Percentiles rank a stretch among this genome's conserved stretches.
phyloP scores from a whole-genome alignment of 1,140 invertebrate genomes.

The Uloborus diversus region DNA sequence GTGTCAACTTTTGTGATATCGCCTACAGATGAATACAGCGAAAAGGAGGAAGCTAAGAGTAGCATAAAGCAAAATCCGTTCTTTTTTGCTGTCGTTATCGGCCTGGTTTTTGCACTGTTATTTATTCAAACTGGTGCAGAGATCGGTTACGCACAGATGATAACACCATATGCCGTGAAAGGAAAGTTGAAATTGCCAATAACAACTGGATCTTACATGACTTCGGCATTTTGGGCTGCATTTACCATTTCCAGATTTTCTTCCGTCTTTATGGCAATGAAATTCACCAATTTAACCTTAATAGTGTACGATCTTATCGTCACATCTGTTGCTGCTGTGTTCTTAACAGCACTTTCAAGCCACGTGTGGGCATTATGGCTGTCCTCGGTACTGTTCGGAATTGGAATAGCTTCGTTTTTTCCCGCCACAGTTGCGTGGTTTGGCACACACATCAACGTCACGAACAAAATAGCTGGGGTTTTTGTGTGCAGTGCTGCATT shows the following conservation, averaged over 20 bases:
- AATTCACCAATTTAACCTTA: no score
- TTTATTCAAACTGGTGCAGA: conserved; percentile 66
- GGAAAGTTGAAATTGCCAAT: conserved; percentile 62
- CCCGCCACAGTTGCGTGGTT: background rate
- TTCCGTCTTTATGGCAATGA: background rate
- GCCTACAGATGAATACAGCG: background rate
- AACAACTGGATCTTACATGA: conserved; percentile 64
- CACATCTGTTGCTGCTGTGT: no score
- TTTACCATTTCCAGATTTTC: conserved; percentile 67
- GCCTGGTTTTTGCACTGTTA: conserved; percentile 62
- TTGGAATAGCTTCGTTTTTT: background rate
- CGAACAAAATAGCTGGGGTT: no score
- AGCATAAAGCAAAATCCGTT: background rate
- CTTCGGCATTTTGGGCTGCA: conserved; percentile 68
- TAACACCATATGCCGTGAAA: conserved; percentile 65
- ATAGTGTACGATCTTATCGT: no score
- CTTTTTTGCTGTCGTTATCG: background rate
- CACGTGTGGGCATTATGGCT: no score
- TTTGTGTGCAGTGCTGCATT: no score
- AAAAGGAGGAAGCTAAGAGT: background rate
- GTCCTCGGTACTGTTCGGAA: background rate
- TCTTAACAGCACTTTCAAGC: background rate
- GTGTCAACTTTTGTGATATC: background rate
- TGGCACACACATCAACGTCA: no score
- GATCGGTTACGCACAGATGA: conserved; percentile 66